Percentiles rank a stretch among this genome's conserved stretches.
Evolutionary conservation across 1,140 invertebrate species (phyloP).

Genomic region (Polypedilum vanderplanki): DNA sequence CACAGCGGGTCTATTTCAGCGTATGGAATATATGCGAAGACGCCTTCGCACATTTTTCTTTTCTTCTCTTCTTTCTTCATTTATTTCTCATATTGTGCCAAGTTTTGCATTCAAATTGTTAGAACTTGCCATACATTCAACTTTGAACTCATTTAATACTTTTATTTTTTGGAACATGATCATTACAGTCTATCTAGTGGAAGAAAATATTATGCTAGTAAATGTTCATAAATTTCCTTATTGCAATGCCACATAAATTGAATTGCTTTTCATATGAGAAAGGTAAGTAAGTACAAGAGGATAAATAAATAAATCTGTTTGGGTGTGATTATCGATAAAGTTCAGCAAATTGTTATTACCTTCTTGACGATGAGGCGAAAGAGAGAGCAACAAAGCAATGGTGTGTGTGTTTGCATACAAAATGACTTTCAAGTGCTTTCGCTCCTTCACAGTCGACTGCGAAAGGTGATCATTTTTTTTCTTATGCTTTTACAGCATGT

Average conservation of each 20-base stretch:
- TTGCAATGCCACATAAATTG: slow-evolving; percentile 17
- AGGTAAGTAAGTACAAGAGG: background rate
- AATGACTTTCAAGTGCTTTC: slow-evolving; percentile 8
- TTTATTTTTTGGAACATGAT: too few relatives aligned
- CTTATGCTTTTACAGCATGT: background rate
- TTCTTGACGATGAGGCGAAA: background rate
- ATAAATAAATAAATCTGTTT: slow-evolving; percentile 23
- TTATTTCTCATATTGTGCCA: background rate
- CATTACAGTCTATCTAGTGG: too few relatives aligned
- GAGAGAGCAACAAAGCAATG: background rate
- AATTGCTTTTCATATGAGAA: background rate
- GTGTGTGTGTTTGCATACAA: slow-evolving; percentile 9
- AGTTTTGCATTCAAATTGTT: background rate
- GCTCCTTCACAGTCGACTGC: background rate
- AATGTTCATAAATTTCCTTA: too few relatives aligned
- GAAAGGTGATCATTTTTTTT: background rate
- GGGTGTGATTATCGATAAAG: slow-evolving; percentile 28
- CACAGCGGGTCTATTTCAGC: slow-evolving; percentile 22
- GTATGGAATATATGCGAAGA: background rate
- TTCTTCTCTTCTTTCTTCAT: background rate
- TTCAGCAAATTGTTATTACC: slow-evolving; percentile 27
- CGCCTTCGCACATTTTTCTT: slow-evolving; percentile 26
- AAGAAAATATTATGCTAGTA: too few relatives aligned
- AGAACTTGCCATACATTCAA: background rate
- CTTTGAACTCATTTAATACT: background rate